Evolutionary conservation across 2,888 invertebrate species (phyloP), one percentile per base, ranked within the genome.

Genomic region (Cyrtodaria siliqua): DNA sequence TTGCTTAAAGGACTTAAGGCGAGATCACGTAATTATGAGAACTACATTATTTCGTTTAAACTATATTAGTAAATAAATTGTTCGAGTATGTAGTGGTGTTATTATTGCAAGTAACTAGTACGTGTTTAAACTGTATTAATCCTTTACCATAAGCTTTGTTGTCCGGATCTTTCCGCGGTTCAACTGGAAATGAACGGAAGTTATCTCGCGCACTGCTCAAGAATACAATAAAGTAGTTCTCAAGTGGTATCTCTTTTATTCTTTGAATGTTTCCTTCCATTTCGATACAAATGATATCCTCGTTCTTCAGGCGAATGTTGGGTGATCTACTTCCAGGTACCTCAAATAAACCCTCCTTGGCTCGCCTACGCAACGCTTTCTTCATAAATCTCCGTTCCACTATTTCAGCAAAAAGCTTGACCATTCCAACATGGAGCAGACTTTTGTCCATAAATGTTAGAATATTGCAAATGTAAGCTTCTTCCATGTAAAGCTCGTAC

Each of bases 311-410:
- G 6, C 71, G 66, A 9, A 85, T 70, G 47, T 82, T 82, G 1
- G 70, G 69, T 6, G 83, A 83, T 27, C 83, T 59, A 40, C 80
- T 83, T 52, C 85, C 82, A 14, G 85, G 85, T 1, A 85, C 67
- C 69, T 85, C 85, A 62, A 83, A 85, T 20, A 85, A 33, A 3
- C 85, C 85, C 44, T 80, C 79, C 44, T 83, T 85, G 2, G 75
- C 68, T 2, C 85, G 72, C 18, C 82, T 57, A 23, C 85, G 67
- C 18, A 83, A 38, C 2, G 80, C 79, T 49, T 79, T 72, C 64
- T 81, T 83, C 18, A 76, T 62, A 57, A 85, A 85, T 24, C 85
- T 61, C 29, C 83, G 67, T 38, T 85, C 85, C 0, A 83, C 82
- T n/a, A 80, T 69, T 47, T 85, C 85, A 6, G 77, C 62, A 62